Evolutionary conservation across 2,113 vertebrate species (phyloP).

Genomic region (Chaenogobius annularis): DNA sequence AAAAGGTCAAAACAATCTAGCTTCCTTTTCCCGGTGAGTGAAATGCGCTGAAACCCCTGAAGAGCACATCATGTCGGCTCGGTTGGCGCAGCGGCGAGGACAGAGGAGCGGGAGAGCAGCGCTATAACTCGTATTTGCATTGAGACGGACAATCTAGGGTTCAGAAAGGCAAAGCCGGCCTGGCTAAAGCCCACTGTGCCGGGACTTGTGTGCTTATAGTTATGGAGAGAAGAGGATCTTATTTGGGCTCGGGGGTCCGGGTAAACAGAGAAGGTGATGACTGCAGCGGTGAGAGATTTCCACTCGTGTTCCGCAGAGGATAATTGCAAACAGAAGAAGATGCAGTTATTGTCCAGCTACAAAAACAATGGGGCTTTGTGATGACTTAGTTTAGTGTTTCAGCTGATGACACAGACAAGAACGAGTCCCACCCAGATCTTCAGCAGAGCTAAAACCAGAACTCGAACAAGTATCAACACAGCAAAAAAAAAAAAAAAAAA

Average conservation of each 20-base stretch:
- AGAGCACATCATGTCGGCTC: background rate
- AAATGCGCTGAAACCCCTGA: background rate
- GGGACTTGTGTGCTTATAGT: background rate
- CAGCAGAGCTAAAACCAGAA: too few species aligned
- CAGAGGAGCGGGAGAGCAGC: background rate
- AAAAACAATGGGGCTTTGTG: constrained; percentile 1
- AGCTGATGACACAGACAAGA: background rate
- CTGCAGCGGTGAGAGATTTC: background rate
- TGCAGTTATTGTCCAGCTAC: background rate
- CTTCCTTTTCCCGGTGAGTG: too few species aligned
- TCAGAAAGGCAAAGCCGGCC: background rate
- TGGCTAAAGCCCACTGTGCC: background rate
- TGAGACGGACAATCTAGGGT: constrained; percentile 13
- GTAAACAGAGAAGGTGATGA: constrained; percentile 11
- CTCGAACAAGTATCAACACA: too few species aligned
- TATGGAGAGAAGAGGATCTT: background rate
- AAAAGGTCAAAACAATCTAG: too few species aligned
- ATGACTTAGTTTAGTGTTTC: background rate
- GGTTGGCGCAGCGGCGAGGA: background rate
- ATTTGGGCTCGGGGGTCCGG: background rate
- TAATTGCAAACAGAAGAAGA: constrained; percentile 1
- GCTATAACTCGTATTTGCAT: constrained; percentile 23
- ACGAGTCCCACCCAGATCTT: too few species aligned
- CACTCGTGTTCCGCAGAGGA: background rate
- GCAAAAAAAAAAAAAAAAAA: too few species aligned